Conservation (phyloP, 2,113 vertebrate genomes). For the Steatornis caripensis region DNA sequence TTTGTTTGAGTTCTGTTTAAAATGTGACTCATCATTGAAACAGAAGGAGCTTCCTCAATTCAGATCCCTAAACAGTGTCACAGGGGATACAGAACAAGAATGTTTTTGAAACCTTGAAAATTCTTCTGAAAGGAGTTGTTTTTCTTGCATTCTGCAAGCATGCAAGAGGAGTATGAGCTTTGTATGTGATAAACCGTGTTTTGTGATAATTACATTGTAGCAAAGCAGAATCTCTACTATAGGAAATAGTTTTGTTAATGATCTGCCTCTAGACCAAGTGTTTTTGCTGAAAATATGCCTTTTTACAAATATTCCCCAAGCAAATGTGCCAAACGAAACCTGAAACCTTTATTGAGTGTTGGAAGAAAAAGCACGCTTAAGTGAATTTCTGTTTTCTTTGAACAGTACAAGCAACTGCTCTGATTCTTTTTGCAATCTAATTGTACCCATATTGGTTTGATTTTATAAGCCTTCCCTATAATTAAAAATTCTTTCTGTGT, state of each 20-base stretch:
- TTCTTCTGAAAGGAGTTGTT: background rate
- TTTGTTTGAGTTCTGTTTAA: background rate
- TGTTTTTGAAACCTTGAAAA: background rate
- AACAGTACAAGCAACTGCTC: background rate
- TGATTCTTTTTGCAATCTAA: background rate
- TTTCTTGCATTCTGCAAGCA: background rate
- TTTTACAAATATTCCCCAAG: background rate
- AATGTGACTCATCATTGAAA: background rate
- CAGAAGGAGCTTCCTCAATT: background rate
- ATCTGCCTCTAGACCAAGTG: background rate
- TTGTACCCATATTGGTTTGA: background rate
- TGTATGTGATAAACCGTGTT: background rate
- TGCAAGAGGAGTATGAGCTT: background rate
- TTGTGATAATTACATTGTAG: background rate
- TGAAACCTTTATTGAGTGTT: accelerated
- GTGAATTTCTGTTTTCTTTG: background rate
- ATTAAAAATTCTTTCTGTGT: background rate
- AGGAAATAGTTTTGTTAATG: background rate
- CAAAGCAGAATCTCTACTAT: background rate
- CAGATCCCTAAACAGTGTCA: background rate
- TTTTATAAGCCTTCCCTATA: background rate
- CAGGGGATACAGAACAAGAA: background rate
- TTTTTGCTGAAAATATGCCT: background rate
- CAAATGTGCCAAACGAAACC: background rate
- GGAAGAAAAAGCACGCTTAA: background rate